Conservation (phyloP, 2,888 invertebrate species). For the Bimastos eiseni region DNA sequence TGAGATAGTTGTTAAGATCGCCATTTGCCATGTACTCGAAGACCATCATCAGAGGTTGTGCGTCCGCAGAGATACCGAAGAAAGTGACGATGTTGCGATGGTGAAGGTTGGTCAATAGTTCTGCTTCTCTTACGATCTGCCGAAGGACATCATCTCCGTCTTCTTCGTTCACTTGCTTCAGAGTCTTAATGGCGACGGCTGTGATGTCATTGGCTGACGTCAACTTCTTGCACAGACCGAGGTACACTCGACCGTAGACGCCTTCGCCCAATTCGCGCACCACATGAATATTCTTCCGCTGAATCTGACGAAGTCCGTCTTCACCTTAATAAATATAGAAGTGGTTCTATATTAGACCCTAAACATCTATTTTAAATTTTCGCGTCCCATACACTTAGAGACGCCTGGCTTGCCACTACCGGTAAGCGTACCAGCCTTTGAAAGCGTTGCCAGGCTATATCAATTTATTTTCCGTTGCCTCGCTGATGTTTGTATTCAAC, state of each 20-base stretch:
- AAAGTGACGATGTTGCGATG: conserved; percentile 60
- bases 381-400: no score
- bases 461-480: no score
- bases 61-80: conserved; percentile 57
- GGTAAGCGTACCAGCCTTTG: no score
- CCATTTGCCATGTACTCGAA: conserved; percentile 62
- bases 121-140: conserved; percentile 64
- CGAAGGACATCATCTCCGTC: conserved; percentile 36
- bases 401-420: no score
- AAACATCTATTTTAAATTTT: no score
- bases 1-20: conserved; percentile 59
- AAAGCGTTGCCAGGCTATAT: not conserved
- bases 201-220: conserved; percentile 44
- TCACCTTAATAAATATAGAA: not conserved
- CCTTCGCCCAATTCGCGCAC: conserved; percentile 63
- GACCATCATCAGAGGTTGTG: conserved; percentile 57
- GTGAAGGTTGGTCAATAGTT: conserved; percentile 56
- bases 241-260: conserved; percentile 63
- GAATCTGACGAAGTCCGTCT: conserved; percentile 34
- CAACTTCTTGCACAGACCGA: conserved; percentile 48
- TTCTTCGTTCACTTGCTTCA: conserved; percentile 53
- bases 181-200: conserved; percentile 59
- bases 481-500: no score
- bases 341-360: not conserved
- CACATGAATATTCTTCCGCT: conserved; percentile 45